Conservation (phyloP, 2,888 invertebrate genomes). For the Latrodectus hesperus region DNA sequence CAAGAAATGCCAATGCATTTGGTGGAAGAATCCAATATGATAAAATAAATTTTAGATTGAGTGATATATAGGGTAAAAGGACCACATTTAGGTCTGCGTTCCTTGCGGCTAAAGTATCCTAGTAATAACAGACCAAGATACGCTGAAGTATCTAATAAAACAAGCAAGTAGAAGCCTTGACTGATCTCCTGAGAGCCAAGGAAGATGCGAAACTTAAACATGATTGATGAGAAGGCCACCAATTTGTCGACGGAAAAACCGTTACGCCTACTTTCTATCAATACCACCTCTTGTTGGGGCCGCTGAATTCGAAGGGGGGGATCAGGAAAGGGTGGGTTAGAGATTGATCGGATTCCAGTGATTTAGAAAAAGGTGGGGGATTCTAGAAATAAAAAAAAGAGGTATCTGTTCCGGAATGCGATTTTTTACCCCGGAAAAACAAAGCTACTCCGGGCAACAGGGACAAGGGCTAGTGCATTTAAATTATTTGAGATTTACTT, state of each 20-base stretch:
- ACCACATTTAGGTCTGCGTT: constrained; percentile 19
- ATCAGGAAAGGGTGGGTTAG: not conserved
- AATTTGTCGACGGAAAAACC: constrained; percentile 31
- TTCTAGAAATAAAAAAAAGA: constrained; percentile 6
- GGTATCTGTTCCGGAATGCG: not conserved
- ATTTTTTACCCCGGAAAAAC: not conserved
- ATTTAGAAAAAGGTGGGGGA: constrained; percentile 3
- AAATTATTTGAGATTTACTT: constrained; percentile 47
- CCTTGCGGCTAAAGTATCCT: not conserved
- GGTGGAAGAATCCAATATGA: constrained; percentile 6
- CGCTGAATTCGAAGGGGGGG: not conserved
- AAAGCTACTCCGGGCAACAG: constrained; percentile 5
- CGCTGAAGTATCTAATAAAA: constrained; percentile 14
- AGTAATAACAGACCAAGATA: constrained; percentile 2
- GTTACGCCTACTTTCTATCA: constrained; percentile 22
- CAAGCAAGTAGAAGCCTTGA: constrained; percentile 7
- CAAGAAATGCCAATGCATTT: constrained; percentile 6
- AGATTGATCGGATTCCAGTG: constrained; percentile 30
- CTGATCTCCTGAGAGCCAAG: constrained; percentile 10
- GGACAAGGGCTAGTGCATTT: constrained; percentile 31
- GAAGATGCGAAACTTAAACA: constrained; percentile 11
- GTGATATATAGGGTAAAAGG: not conserved
- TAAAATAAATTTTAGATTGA: constrained; percentile 9
- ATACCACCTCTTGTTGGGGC: not conserved
- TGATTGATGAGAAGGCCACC: constrained; percentile 28